These are phyloP conservation scores for Oreochromis grahami DNA, from an alignment of 2,797 vertebrate genomes.

Conservation along the genomic window DNA sequence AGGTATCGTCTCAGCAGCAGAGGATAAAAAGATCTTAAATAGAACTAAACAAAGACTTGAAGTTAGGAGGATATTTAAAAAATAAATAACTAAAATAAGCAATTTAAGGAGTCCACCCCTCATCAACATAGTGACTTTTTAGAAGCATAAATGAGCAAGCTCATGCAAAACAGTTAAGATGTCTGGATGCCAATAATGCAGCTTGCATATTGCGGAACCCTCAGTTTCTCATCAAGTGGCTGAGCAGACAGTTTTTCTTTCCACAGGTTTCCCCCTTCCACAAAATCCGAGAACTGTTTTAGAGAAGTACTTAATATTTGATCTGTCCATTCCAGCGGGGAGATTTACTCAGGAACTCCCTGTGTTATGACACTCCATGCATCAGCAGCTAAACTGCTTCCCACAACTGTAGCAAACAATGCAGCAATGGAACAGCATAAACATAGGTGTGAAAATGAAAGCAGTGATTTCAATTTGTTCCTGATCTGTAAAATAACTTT, in stretches of 20 bases:
- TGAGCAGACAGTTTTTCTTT: constrained; percentile 19
- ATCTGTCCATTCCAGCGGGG: not conserved
- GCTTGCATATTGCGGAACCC: constrained; percentile 40
- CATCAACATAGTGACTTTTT: not conserved
- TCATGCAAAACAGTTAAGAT: not conserved
- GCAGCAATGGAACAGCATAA: not conserved
- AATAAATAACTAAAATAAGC: not conserved
- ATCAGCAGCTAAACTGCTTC: not conserved
- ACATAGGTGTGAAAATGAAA: not conserved
- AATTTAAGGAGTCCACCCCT: not conserved
- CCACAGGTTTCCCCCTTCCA: not conserved
- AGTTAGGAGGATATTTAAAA: not conserved
- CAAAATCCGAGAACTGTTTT: not conserved
- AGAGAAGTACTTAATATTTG: not conserved
- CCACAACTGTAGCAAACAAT: not conserved
- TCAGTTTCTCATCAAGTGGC: constrained; percentile 6
- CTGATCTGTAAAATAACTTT: not conserved
- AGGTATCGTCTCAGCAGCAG: not conserved
- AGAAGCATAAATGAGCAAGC: not conserved
- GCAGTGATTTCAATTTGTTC: not conserved
- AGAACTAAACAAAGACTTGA: not conserved
- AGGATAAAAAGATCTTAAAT: not conserved
- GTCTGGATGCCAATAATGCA: constrained; percentile 31
- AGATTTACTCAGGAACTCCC: not conserved
- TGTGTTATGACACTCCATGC: not conserved